Evolutionary conservation across 2,113 vertebrate genomes (phyloP).

Genomic region (Xyliphius kryptos): DNA sequence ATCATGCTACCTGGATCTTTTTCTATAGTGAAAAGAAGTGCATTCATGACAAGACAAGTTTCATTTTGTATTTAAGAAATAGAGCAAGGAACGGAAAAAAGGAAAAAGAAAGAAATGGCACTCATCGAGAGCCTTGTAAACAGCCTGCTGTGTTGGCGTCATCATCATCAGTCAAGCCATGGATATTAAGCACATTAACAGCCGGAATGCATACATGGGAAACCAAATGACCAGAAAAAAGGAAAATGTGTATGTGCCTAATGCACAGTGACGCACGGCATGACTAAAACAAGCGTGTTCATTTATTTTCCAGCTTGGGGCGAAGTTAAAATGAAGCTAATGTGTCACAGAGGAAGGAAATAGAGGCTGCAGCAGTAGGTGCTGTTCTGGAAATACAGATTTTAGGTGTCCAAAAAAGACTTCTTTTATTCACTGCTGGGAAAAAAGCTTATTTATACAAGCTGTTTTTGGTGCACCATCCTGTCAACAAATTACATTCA

Average conservation of each 20-base stretch:
- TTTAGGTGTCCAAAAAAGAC: slow-evolving; percentile 22
- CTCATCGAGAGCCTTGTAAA: slow-evolving; percentile 32
- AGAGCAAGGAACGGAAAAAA: slow-evolving; percentile 20
- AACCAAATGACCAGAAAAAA: slow-evolving; percentile 25
- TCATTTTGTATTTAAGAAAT: slow-evolving; percentile 8
- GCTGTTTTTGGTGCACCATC: slow-evolving; percentile 18
- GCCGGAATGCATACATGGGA: slow-evolving; percentile 12
- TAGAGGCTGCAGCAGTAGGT: slow-evolving; percentile 6
- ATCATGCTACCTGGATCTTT: slow-evolving; percentile 30
- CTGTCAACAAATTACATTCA: slow-evolving; percentile 24
- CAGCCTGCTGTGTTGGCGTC: slow-evolving; percentile 19
- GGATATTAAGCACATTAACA: slow-evolving; percentile 16
- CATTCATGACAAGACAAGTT: slow-evolving; percentile 3
- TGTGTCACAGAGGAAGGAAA: slow-evolving; percentile 23
- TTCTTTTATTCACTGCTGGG: slow-evolving; percentile 30
- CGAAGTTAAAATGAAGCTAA: slow-evolving; percentile 21
- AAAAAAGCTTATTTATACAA: slow-evolving; percentile 36
- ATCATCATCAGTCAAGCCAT: slow-evolving; percentile 30
- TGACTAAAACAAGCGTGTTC: slow-evolving; percentile 9
- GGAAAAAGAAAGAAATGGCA: slow-evolving; percentile 20
- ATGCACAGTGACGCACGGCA: background rate
- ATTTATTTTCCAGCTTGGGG: slow-evolving; percentile 21
- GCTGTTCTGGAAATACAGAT: slow-evolving; percentile 27
- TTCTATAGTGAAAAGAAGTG: slow-evolving; percentile 26
- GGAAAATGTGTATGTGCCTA: slow-evolving; percentile 14